Conservation (phyloP, 2,113 vertebrate species). For the Sceloporus undulatus region DNA sequence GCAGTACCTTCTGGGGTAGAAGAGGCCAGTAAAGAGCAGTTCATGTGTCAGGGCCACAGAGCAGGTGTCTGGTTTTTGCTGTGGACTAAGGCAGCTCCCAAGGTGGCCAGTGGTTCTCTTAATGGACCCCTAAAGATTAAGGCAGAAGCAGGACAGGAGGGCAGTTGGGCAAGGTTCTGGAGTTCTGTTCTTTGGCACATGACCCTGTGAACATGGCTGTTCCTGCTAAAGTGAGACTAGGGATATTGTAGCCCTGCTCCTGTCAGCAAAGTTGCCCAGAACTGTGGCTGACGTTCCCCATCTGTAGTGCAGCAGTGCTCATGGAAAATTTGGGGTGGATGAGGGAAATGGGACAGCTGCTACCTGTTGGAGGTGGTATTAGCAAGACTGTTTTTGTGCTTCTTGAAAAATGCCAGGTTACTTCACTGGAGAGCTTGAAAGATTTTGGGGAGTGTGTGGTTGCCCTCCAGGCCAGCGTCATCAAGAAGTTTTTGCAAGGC, state of each 20-base stretch:
- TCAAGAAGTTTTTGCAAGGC: constrained; percentile 98
- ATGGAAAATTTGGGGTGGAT: background rate
- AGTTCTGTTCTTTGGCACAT: background rate
- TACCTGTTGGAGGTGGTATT: too few species aligned
- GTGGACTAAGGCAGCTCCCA: background rate
- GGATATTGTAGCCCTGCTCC: background rate
- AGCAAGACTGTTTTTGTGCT: background rate
- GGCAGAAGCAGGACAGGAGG: background rate
- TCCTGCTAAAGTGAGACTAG: background rate
- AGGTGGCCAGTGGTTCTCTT: background rate
- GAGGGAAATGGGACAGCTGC: background rate
- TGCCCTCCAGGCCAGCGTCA: constrained; percentile 91
- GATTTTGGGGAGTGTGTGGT: constrained; percentile 95
- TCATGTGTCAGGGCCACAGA: too few species aligned
- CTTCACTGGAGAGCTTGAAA: constrained; percentile 87
- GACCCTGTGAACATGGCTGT: too few species aligned
- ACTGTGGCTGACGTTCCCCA: background rate
- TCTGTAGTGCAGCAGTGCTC: background rate
- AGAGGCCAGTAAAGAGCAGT: too few species aligned
- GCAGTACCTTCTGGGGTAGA: background rate
- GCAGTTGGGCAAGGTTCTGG: background rate
- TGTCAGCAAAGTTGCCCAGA: background rate
- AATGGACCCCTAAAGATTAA: background rate
- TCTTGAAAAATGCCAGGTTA: constrained; percentile 78
- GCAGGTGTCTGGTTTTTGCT: too few species aligned